Base-by-base conservation (phyloP, 2,797 vertebrate genomes). In the Sphaeramia orbicularis region DNA sequence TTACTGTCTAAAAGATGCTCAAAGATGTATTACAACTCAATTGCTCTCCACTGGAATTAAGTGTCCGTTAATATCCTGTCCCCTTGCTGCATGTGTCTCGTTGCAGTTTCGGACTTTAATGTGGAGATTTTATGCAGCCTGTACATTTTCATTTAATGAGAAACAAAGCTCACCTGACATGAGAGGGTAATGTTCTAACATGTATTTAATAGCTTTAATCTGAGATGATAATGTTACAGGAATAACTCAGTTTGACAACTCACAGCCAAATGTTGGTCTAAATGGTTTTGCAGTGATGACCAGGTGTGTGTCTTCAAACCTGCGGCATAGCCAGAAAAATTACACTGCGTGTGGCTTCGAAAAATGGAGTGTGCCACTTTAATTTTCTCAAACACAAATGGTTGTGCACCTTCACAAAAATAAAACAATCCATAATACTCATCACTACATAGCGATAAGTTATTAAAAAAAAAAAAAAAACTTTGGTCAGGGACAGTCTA, bases 61-160 rank as follows among this genome's bases (percentile, higher is more conserved):
- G 21, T 32, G 7, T 27, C 30, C 32, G 41, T 15, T 30, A 15
- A 57, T 36, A 38, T 18, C 38, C 4, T 2, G 0, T 69, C 35
- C 47, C 41, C 4, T 21, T 55, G 11, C 14, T 0, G 7, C 44
- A 38, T 13, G 32, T 54, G 55, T 45, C 24, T 0, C 40, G 1
- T 44, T 53, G 52, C 30, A 59, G 10, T 35, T 71, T 19, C 14
- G 9, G 11, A 41, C 40, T 36, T 21, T 57, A 37, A 71, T 64
- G 53, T 18, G 3, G 11, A 62, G 24, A 40, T 11, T 48, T 65
- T 13, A 19, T 4, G 12, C 43, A 19, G 38, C 9, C 13, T 8
- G 37, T 24, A 6, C 32, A 3, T 47, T 7, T 51, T 66, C 6
- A 78, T 71, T 48, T 57, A 59, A 63, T 49, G 10, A 43, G 4